phyloP scores from a whole-genome alignment of 2,888 invertebrate genomes.

The Seira sanloemensis region DNA sequence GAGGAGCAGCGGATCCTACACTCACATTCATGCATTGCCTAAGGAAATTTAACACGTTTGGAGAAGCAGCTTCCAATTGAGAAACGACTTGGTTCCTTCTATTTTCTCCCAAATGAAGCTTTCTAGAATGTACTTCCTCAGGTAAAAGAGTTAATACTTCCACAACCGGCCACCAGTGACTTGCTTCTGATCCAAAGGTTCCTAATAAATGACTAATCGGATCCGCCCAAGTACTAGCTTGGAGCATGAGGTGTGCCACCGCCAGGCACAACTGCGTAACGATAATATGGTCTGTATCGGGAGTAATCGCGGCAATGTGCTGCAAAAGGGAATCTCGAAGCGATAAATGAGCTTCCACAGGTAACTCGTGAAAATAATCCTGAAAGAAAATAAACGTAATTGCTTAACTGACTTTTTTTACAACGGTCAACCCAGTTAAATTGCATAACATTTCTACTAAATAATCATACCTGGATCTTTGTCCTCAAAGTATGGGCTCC shows the following conservation, averaged over 20 bases:
- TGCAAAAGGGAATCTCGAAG: conserved; percentile 92
- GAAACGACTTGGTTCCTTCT: conserved; percentile 89
- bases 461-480: conserved; percentile 85
- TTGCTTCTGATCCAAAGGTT: conserved; percentile 80
- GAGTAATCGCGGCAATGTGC: conserved; percentile 88
- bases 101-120: conserved; percentile 90
- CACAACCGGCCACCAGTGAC: conserved; percentile 86
- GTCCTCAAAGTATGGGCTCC: conserved; percentile 98
- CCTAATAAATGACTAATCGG: conserved; percentile 90
- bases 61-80: conserved; percentile 80
- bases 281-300: conserved; percentile 88
- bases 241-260: conserved; percentile 93
- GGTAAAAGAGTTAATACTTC: conserved; percentile 96
- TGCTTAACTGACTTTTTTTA: neutral
- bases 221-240: conserved; percentile 95
- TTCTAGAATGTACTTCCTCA: conserved; percentile 93
- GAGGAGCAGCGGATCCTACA: conserved; percentile 47
- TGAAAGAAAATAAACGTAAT: conserved; percentile 20
- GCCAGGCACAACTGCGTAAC: conserved; percentile 93
- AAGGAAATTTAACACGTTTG: conserved; percentile 87
- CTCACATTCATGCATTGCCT: conserved; percentile 65
- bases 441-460: neutral
- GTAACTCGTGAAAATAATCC: conserved; percentile 91
- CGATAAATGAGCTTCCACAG: conserved; percentile 87
- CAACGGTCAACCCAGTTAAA: too few relatives aligned